Evolutionary conservation across 2,113 vertebrate species (phyloP), one percentile per base, ranked within the genome.

Genomic region (Probosciger aterrimus): DNA sequence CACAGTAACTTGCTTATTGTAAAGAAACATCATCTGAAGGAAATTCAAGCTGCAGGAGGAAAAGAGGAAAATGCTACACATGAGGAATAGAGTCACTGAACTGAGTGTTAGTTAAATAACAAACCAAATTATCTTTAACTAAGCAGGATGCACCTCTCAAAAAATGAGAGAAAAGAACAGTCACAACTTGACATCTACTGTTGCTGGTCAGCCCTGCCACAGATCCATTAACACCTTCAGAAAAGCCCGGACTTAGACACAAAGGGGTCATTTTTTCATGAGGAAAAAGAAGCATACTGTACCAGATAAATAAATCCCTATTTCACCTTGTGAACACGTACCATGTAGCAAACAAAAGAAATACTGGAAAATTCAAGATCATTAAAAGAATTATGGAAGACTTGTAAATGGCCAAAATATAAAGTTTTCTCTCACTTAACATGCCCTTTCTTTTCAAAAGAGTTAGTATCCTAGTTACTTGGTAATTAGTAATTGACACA

Each of bases 401-500:
- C 14, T 33, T 71, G 33, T 69, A 95, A 90, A 63, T 86, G 53
- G 77, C 31, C 31, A 63, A 73, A 76, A 46, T 25, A 25, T 62
- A 47, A 97, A 97, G 63, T 67, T 35, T 95, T 96, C 60, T 88
- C 53, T 91, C 77, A 87, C 81, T 75, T 93, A 82, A 62, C 86
- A 47, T 92, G 68, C 84, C 23, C 43, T 91, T 93, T 86, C 49
- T 70, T 80, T 94, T 90, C 74, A 88, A 95, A 95, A 93, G 46
- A 89, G 52, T 19, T 30, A 78, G 67, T 88, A 94, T 91, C 65
- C n/a, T 77, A 39, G 71, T 57, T 88, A 86, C 59, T 82, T 87
- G 6, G 57, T 94, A 82, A 87, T 88, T 94, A 93, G 65, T 78
- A 90, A 96, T 91, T 14, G 12, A 86, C 57, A 83, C 94, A 91